A percentile compares a stretch with the other conserved stretches of the same genome.
Evolutionary conservation across 2,888 invertebrate genomes (phyloP).

Genomic region (Lymantria monacha): DNA sequence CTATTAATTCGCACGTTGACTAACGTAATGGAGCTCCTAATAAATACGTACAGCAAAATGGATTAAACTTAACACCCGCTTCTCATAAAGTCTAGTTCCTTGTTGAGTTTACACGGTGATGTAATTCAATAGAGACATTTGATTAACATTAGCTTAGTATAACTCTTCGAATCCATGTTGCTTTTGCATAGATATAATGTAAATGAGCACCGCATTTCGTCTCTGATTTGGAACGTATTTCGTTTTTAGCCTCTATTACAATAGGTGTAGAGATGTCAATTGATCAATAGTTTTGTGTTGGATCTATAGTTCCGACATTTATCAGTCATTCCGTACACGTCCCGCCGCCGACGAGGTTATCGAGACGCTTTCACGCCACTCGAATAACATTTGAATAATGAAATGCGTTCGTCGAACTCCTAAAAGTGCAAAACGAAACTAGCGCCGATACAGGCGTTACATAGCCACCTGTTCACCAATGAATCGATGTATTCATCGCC

Average conservation of each 20-base stretch:
- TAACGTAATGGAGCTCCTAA: conserved; percentile 12
- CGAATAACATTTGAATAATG: conserved; percentile 77
- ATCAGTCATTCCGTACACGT: conserved; percentile 69
- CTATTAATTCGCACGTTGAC: conserved; percentile 50
- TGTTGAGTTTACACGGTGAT: conserved; percentile 40
- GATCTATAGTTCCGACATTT: conserved; percentile 47
- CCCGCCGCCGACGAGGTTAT: conserved; percentile 59
- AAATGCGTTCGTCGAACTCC: conserved; percentile 70
- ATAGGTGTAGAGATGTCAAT: conserved; percentile 42
- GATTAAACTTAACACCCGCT: conserved; percentile 34
- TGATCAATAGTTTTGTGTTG: conserved; percentile 32
- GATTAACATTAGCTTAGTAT: conserved; percentile 52
- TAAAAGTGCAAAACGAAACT: conserved; percentile 65
- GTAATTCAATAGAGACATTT: conserved; percentile 47
- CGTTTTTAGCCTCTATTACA: conserved; percentile 47
- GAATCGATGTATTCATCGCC: conserved; percentile 53
- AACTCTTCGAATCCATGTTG: conserved; percentile 42
- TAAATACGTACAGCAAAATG: conserved; percentile 38
- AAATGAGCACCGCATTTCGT: conserved; percentile 46
- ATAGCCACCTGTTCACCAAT: conserved; percentile 62
- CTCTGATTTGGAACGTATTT: conserved; percentile 38
- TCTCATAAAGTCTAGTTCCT: conserved; percentile 31
- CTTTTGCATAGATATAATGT: conserved; percentile 53
- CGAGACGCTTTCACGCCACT: conserved; percentile 72
- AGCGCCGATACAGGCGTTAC: conserved; percentile 41